phyloP scores from a whole-genome alignment of 2,888 invertebrate species.

The Phaedon cochleariae region DNA sequence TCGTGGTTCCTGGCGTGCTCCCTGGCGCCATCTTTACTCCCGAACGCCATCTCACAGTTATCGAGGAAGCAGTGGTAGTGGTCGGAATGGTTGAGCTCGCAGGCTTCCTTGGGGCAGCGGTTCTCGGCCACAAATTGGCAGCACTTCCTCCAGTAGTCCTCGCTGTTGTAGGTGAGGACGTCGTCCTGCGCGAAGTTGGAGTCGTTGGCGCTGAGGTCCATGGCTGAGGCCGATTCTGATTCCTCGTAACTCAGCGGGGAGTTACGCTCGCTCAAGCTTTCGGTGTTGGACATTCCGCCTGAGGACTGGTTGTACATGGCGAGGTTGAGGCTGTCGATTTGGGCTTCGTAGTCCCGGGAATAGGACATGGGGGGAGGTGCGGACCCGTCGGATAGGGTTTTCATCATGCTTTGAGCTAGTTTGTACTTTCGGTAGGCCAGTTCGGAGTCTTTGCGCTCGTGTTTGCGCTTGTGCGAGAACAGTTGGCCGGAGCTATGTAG shows the following conservation, averaged over 20 bases:
- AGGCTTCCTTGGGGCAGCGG: constrained; percentile 59
- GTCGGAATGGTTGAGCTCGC: constrained; percentile 75
- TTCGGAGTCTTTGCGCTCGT: constrained; percentile 93
- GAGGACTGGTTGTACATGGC: constrained; percentile 51
- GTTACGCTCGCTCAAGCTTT: constrained; percentile 66
- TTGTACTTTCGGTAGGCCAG: constrained; percentile 83
- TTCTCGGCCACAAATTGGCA: constrained; percentile 62
- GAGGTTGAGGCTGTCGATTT: constrained; percentile 57
- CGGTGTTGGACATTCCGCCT: constrained; percentile 59
- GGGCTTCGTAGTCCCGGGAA: constrained; percentile 65
- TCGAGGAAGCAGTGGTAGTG: constrained; percentile 89
- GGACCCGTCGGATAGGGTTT: constrained; percentile 67
- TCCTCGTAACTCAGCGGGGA: constrained; percentile 65
- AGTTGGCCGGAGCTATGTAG: constrained; percentile 96
- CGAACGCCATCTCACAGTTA: constrained; percentile 72
- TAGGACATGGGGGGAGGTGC: constrained; percentile 56
- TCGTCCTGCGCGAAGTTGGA: constrained; percentile 54
- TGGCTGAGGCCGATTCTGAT: constrained; percentile 57
- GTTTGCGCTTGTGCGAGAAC: constrained; percentile 96
- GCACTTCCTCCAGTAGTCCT: constrained; percentile 69
- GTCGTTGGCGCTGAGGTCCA: constrained; percentile 60
- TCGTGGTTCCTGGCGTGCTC: constrained; percentile 87
- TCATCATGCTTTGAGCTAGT: constrained; percentile 68
- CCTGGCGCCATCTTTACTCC: constrained; percentile 73
- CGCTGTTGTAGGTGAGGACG: constrained; percentile 56